phyloP scores from a whole-genome alignment of 37 sponge, comb jelly and placozoan genomes.

The Spongia lamella region DNA sequence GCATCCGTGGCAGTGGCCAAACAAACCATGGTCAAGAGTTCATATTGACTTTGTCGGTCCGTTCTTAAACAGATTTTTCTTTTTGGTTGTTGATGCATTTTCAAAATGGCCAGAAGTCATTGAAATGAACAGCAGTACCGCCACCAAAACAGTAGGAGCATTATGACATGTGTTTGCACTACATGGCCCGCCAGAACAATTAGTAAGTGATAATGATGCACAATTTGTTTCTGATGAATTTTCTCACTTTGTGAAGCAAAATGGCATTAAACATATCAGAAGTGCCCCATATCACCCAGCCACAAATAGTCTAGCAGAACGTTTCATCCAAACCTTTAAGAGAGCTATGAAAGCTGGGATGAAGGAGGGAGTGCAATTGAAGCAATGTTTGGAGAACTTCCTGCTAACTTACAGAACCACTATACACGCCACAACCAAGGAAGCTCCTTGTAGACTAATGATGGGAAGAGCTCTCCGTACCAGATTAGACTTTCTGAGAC shows the following conservation, averaged over 20 bases:
- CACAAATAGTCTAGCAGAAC: conserved; percentile 52
- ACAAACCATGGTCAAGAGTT: not conserved
- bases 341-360: conserved; percentile 1
- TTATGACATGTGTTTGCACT: conserved; percentile 3
- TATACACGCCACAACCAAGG: conserved; percentile 33
- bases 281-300: conserved; percentile 40
- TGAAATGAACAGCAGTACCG: not conserved
- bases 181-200: conserved; percentile 24
- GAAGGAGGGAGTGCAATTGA: not conserved
- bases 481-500: too few relatives aligned
- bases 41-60: conserved; percentile 26
- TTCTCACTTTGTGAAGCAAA: conserved; percentile 8
- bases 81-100: conserved; percentile 11
- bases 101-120: conserved; percentile 24
- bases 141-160: conserved; percentile 1
- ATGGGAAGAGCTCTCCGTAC: not conserved
- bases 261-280: conserved; percentile 37
- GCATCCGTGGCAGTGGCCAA: conserved; percentile 8
- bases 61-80: conserved; percentile 1
- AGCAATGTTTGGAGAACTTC: conserved; percentile 15
- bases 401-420: conserved; percentile 10
- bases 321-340: conserved; percentile 42
- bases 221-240: conserved; percentile 33
- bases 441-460: conserved; percentile 20
- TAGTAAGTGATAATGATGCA: conserved; percentile 27